Percentiles rank a stretch among this genome's conserved stretches.
These are phyloP conservation scores for Vulpes ferrilata DNA, from an alignment of 2,113 vertebrate species.

Conservation along the genomic window DNA sequence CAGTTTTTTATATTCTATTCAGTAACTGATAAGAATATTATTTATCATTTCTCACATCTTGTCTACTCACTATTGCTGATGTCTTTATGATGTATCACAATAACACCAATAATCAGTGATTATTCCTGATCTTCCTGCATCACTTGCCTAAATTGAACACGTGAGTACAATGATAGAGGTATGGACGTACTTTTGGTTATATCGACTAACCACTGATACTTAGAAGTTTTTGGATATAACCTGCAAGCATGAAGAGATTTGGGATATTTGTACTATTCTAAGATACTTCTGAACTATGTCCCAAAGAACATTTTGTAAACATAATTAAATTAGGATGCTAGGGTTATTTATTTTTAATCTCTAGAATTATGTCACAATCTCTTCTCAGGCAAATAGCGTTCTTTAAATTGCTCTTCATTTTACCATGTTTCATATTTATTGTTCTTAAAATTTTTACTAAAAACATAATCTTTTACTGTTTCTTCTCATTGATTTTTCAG, in stretches of 20 bases:
- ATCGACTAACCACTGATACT: neutral
- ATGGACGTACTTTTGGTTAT: neutral
- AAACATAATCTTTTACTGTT: neutral
- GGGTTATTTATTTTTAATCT: neutral
- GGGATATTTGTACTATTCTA: neutral
- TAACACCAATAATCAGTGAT: neutral
- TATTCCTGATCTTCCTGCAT: neutral
- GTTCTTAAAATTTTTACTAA: neutral
- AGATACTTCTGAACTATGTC: neutral
- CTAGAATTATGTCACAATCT: neutral
- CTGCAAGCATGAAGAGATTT: neutral
- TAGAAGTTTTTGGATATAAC: neutral
- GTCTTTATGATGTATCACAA: neutral
- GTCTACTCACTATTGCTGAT: neutral
- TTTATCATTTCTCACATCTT: neutral
- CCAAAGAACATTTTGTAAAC: neutral
- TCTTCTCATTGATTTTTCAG: slow-evolving; percentile 41
- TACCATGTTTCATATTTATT: neutral
- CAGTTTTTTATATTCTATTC: neutral
- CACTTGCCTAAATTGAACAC: neutral
- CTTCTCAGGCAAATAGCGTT: neutral
- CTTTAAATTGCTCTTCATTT: neutral
- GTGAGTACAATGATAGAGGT: neutral
- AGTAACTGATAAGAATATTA: neutral
- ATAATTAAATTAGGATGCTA: neutral